Conservation (phyloP, 2,113 vertebrate genomes). For the Burhinus bistriatus region DNA sequence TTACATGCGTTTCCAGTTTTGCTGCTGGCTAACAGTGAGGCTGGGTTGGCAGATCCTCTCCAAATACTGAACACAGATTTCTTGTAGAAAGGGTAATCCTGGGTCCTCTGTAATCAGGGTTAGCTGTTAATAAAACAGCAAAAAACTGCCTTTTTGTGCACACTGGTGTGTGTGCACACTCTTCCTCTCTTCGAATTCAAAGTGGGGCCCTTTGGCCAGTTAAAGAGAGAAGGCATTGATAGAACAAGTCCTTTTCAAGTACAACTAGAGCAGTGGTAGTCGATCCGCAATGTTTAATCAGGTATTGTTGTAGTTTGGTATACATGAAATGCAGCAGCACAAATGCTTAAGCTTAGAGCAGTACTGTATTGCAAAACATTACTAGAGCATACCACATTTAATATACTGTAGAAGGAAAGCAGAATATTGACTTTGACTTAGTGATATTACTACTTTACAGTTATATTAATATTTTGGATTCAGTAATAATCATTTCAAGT, state of each 20-base stretch:
- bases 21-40: conserved; percentile 57
- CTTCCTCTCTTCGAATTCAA: background rate
- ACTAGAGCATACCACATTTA: conserved; percentile 40
- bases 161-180: fast-evolving
- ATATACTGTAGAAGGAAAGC: conserved; percentile 29
- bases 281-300: background rate
- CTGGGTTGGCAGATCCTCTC: conserved; percentile 41
- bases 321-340: conserved; percentile 28
- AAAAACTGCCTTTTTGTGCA: conserved; percentile 29
- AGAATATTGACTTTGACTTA: conserved; percentile 24
- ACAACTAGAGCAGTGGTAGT: background rate
- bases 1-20: conserved; percentile 23
- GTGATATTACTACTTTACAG: conserved; percentile 38
- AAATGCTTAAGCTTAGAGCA: conserved; percentile 52
- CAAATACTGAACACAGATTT: conserved; percentile 1
- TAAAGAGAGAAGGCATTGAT: background rate
- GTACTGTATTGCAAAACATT: conserved; percentile 1
- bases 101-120: conserved; percentile 57
- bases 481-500: conserved; percentile 19
- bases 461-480: conserved; percentile 14
- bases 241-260: background rate
- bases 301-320: background rate
- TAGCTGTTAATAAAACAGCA: conserved; percentile 34
- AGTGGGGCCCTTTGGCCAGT: background rate
- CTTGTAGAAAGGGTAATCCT: conserved; percentile 44